A percentile compares a stretch with the other conserved stretches of the same genome.
phyloP scores from a whole-genome alignment of 2,888 invertebrate species.

The Amphipyra tragopoginis region DNA sequence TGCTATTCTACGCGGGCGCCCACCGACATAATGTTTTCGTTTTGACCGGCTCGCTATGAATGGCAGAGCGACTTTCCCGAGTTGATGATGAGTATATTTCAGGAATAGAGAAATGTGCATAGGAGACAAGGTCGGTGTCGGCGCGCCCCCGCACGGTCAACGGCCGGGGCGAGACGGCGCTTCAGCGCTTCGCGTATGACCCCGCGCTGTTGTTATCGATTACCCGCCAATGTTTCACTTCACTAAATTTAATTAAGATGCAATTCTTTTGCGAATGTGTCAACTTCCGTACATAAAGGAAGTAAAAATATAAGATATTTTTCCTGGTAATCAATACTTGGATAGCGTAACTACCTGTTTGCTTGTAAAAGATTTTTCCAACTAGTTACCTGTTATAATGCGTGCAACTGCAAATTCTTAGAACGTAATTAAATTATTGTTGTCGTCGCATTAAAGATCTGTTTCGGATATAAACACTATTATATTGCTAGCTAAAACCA shows the following conservation, averaged over 20 bases:
- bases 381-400: conserved; percentile 10
- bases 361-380: conserved; percentile 24
- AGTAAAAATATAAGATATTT: conserved; percentile 21
- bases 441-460: conserved; percentile 26
- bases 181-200: conserved; percentile 76
- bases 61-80: conserved; percentile 34
- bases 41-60: conserved; percentile 42
- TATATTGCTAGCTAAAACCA: conserved; percentile 1
- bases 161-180: conserved; percentile 79
- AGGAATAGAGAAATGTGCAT: conserved; percentile 61
- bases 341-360: conserved; percentile 45
- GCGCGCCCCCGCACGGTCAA: conserved; percentile 84
- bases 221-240: conserved; percentile 76
- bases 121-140: conserved; percentile 80
- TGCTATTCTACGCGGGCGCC: conserved; percentile 35
- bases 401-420: conserved; percentile 19
- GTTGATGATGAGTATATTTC: conserved; percentile 44
- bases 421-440: conserved; percentile 44
- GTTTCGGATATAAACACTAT: conserved; percentile 11
- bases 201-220: conserved; percentile 84
- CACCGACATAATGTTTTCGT: conserved; percentile 46
- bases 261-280: conserved; percentile 49
- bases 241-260: conserved; percentile 74
- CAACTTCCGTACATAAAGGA: conserved; percentile 24
- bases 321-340: conserved; percentile 52